Base-by-base conservation (phyloP, 2,888 invertebrate species). In the Phoenoteleia sp. region DNA sequence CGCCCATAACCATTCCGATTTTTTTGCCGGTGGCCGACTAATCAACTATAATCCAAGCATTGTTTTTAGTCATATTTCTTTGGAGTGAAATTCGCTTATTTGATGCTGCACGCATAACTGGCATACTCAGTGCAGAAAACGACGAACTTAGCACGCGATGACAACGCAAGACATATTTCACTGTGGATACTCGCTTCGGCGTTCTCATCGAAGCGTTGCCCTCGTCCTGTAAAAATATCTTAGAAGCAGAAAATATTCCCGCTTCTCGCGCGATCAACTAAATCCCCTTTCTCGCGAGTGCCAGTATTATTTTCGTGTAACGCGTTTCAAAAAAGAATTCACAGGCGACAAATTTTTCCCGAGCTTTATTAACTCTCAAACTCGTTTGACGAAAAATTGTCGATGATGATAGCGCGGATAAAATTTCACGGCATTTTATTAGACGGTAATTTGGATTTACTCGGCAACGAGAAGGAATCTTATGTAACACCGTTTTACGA, bases 171-270 rank as follows among this genome's bases (percentile, higher is more conserved):
- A 83, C 88, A 88, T 82, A 74, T 79, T 81, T 82, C 81, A 80
- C 81, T 54, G 74, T 54, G 79, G 77, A 79, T 66, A 75, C 64
- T 79, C 36, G 64, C 74, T 67, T 76, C 81, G 83, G 84, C 88
- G 87, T 90, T 90, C 90, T 84, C 87, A 87, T 79, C 89, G 87
- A 92, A 91, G 85, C 92, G 86, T 92, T 91, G 92, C 90, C 90
- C 91, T 87, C 90, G 90, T 87, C 85, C 90, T 88, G 90, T 92
- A 92, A 92, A 92, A 92, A 92, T 92, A 92, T 91, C 92, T 87
- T 87, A 80, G 84, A 76, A 77, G 84, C 84, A 76, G 77, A 84
- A 77, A 85, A 86, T 86, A 80, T 86, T 85, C 81, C 80, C 85
- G 81, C 86, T 67, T 72, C 85, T 71, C 87, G 74, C 79, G 84